Percentiles rank a stretch among this genome's conserved stretches.
Conservation (phyloP, 2,797 vertebrate species). For the Halcyon leucocephala region DNA sequence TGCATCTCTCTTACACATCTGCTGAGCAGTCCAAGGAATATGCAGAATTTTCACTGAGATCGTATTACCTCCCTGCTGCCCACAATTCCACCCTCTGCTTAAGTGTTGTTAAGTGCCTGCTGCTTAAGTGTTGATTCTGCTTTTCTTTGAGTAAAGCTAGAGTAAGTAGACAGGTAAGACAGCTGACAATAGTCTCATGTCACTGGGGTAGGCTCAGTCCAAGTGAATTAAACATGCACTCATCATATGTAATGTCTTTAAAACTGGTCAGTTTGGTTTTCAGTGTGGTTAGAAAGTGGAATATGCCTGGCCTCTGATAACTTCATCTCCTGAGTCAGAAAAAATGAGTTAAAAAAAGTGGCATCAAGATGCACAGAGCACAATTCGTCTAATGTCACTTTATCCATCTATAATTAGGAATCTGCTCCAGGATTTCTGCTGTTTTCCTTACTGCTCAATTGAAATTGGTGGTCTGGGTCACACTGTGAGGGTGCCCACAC, state of each 20-base stretch:
- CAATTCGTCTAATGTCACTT: background rate
- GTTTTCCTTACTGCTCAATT: background rate
- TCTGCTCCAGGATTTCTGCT: background rate
- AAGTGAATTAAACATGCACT: background rate
- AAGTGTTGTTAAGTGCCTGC: background rate
- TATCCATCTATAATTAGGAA: background rate
- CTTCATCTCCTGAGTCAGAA: background rate
- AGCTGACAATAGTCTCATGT: background rate
- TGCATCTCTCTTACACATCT: background rate
- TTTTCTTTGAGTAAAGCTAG: background rate
- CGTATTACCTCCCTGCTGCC: background rate
- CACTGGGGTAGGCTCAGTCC: background rate
- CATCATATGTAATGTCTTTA: rapidly evolving
- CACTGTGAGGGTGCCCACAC: background rate
- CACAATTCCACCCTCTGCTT: background rate
- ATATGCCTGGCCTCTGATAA: background rate
- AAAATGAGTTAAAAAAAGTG: background rate
- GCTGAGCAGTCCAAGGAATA: background rate
- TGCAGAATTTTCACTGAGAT: background rate
- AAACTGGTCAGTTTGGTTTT: background rate
- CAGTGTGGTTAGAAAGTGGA: background rate
- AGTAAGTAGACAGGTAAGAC: background rate
- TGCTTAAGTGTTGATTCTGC: background rate
- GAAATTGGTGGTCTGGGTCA: background rate
- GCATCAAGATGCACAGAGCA: background rate